These are phyloP conservation scores for Pegoplata infirma DNA, from an alignment of 2,888 invertebrate species.

Conservation along the genomic window DNA sequence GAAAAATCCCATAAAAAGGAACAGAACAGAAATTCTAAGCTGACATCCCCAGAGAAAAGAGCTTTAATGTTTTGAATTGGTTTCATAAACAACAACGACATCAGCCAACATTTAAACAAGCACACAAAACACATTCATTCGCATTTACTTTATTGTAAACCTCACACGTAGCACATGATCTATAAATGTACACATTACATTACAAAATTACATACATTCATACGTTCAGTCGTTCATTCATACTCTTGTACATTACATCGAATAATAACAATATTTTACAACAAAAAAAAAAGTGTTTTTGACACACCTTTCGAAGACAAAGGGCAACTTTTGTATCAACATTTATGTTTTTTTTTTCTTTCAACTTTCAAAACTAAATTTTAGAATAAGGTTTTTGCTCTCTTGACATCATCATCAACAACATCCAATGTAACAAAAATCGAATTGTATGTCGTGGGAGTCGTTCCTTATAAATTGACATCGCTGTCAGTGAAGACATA, in stretches of 20 bases:
- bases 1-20: slow-evolving; percentile 1
- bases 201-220: background rate
- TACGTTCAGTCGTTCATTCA: no score
- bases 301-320: slow-evolving; percentile 49
- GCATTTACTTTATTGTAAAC: slow-evolving; percentile 10
- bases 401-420: background rate
- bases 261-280: slow-evolving; percentile 5
- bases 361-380: background rate
- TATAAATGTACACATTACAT: slow-evolving; percentile 28
- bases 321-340: slow-evolving; percentile 27
- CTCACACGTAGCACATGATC: slow-evolving; percentile 51
- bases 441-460: slow-evolving; percentile 53
- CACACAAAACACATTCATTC: background rate
- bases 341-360: slow-evolving; percentile 27
- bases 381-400: background rate
- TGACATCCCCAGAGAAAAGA: slow-evolving; percentile 36
- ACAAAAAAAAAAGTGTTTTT: slow-evolving; percentile 18
- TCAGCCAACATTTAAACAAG: no score
- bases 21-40: background rate
- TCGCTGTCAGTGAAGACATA: slow-evolving; percentile 28
- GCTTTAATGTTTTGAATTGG: slow-evolving; percentile 13
- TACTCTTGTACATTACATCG: no score
- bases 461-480: slow-evolving; percentile 50
- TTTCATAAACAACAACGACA: background rate
- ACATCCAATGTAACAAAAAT: slow-evolving; percentile 25